A percentile compares a stretch with the other conserved stretches of the same genome.
These are phyloP conservation scores for Dinocampus coccinellae DNA, from an alignment of 2,888 invertebrate genomes.

Conservation along the genomic window DNA sequence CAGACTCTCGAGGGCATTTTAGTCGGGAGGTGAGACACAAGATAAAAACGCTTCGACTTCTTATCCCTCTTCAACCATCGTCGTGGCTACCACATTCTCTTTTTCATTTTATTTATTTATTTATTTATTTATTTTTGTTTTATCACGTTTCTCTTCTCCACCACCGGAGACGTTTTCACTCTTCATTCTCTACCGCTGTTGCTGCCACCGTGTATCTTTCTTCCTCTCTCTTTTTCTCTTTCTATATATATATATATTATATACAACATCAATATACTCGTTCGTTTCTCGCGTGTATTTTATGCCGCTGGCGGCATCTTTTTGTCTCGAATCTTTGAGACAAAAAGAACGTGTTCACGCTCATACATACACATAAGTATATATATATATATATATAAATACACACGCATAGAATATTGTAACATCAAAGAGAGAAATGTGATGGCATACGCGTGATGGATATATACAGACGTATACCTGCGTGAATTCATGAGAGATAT, in stretches of 20 bases:
- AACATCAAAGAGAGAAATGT: neutral
- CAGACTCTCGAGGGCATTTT: constrained; percentile 28
- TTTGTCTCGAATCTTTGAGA: neutral
- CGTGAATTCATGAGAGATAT: constrained; percentile 30
- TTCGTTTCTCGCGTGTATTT: neutral
- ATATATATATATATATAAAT: neutral
- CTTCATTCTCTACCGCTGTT: neutral
- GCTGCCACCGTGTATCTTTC: neutral
- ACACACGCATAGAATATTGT: neutral
- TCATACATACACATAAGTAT: neutral
- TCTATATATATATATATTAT: neutral
- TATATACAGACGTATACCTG: constrained; percentile 26
- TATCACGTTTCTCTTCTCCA: constrained; percentile 4
- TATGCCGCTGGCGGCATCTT: neutral
- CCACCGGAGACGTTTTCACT: neutral
- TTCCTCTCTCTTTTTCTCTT: neutral
- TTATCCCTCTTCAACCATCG: constrained; percentile 1
- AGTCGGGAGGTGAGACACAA: constrained; percentile 6
- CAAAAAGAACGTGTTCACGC: neutral
- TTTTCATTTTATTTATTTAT: constrained; percentile 11
- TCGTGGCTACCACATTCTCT: neutral
- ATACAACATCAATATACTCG: neutral
- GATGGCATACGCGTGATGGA: neutral
- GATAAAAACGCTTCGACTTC: constrained; percentile 15
- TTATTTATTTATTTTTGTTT: constrained; percentile 4